Percentiles rank a stretch among this genome's conserved stretches.
Evolutionary conservation across 2,113 vertebrate genomes (phyloP).

Genomic region (Sclerurus mexicanus): DNA sequence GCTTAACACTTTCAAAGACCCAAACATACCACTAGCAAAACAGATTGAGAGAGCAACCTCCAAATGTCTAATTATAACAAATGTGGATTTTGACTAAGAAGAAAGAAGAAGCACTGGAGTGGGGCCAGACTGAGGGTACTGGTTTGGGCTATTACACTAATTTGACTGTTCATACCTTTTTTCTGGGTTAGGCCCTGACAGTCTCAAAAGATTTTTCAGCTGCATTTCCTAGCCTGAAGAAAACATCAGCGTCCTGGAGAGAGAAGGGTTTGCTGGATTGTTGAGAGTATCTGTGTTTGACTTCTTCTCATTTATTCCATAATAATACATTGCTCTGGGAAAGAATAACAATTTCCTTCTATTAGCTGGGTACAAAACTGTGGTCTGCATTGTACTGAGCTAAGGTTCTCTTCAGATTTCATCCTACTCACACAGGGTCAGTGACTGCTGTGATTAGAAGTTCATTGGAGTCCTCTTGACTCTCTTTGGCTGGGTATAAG

Average conservation of each 20-base stretch:
- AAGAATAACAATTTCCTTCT: not conserved
- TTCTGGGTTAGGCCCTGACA: not conserved
- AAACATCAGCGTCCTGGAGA: not conserved
- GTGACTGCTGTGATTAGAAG: not conserved
- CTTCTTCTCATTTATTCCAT: not conserved
- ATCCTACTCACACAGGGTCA: not conserved
- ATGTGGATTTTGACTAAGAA: not conserved
- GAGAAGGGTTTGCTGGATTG: not conserved
- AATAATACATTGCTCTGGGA: not conserved
- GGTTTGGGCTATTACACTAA: not conserved
- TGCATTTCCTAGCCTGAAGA: not conserved
- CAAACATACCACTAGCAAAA: not conserved
- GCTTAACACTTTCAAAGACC: not conserved
- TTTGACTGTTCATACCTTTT: not conserved
- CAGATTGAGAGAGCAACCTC: not conserved
- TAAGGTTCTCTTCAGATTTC: not conserved
- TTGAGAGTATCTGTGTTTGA: not conserved
- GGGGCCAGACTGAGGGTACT: not conserved
- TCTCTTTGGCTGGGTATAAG: not conserved
- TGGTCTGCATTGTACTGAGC: not conserved
- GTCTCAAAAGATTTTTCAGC: not conserved
- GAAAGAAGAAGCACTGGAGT: not conserved
- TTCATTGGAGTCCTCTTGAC: not conserved
- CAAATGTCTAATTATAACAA: not conserved
- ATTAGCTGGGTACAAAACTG: not conserved